A percentile compares a stretch with the other conserved stretches of the same genome.
Evolutionary conservation across 2,888 invertebrate genomes (phyloP).

Genomic region (Nomada flava): DNA sequence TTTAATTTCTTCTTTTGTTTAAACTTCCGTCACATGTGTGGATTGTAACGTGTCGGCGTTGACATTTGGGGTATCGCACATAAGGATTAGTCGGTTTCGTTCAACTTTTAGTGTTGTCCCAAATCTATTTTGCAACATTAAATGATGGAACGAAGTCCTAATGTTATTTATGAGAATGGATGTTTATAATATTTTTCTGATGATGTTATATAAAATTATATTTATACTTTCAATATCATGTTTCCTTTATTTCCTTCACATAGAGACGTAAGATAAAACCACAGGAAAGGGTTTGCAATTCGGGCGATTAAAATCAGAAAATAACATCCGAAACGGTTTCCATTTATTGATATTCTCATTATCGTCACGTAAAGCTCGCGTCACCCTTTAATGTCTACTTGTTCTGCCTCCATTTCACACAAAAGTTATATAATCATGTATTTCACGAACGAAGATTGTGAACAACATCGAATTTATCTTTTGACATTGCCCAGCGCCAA

Average conservation of each 20-base stretch:
- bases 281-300: not conserved
- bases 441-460: not conserved
- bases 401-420: not conserved
- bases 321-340: not conserved
- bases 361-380: not conserved
- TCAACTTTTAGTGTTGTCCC: conserved; percentile 48
- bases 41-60: not conserved
- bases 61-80: conserved; percentile 7
- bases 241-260: conserved; percentile 11
- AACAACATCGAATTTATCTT: not conserved
- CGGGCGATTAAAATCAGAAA: not conserved
- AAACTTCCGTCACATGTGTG: conserved; percentile 26
- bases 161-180: conserved; percentile 71
- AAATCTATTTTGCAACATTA: conserved; percentile 58
- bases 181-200: conserved; percentile 78
- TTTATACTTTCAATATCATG: conserved; percentile 76
- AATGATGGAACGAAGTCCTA: conserved; percentile 54
- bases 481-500: not conserved
- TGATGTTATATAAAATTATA: conserved; percentile 79
- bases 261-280: not conserved
- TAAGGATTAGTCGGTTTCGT: conserved; percentile 34
- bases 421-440: conserved; percentile 4
- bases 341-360: not conserved
- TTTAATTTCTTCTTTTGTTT: conserved; percentile 10
- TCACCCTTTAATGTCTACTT: not conserved